These are phyloP conservation scores for Centrocercus urophasianus DNA, from an alignment of 2,113 vertebrate species.

Conservation along the genomic window DNA sequence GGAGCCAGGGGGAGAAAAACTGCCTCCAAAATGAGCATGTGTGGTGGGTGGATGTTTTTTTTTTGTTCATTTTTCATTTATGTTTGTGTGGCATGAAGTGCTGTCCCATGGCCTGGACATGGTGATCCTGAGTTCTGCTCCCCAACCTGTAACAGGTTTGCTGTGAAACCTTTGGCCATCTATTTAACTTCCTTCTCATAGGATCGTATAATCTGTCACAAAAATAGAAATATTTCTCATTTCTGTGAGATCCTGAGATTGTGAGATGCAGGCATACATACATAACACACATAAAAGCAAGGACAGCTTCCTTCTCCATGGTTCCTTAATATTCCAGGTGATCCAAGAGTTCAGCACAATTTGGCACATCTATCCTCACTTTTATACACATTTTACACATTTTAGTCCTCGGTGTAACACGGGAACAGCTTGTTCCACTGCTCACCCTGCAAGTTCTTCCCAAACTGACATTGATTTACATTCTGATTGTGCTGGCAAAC, in stretches of 20 bases:
- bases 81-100: not conserved
- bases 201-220: not conserved
- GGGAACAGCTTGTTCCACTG: not conserved
- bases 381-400: not conserved
- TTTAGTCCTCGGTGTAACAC: not conserved
- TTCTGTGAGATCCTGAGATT: not conserved
- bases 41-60: not conserved
- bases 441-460: fast-evolving
- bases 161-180: not conserved
- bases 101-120: not conserved
- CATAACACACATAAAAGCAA: not conserved
- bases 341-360: not conserved
- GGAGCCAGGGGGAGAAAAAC: not conserved
- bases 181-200: not conserved
- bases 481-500: not conserved
- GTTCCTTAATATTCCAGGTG: not conserved
- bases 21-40: not conserved
- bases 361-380: not conserved
- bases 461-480: not conserved
- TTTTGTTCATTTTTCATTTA: not conserved
- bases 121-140: not conserved
- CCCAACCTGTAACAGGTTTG: not conserved
- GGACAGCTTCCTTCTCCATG: not conserved
- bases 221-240: not conserved
- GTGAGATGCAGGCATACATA: not conserved